phyloP scores from a whole-genome alignment of 2,797 vertebrate species.

The Poecilia wingei region DNA sequence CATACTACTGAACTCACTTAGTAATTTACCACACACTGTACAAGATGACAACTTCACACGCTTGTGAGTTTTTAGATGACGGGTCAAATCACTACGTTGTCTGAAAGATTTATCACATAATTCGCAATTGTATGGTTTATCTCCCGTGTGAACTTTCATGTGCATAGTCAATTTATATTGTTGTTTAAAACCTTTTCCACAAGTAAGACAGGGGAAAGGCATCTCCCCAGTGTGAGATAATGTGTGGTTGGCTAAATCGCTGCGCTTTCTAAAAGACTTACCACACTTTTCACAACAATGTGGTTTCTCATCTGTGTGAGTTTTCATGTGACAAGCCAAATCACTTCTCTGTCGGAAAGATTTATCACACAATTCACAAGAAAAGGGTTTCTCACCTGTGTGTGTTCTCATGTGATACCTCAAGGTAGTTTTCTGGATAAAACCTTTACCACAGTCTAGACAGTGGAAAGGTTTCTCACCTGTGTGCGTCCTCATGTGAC shows the following conservation, averaged over 20 bases:
- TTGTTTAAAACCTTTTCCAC: constrained; percentile 1
- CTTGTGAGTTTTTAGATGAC: constrained; percentile 3
- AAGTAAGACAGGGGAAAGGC: not conserved
- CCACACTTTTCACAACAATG: constrained; percentile 3
- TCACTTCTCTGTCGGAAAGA: not conserved
- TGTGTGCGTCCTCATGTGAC: not conserved
- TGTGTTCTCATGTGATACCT: not conserved
- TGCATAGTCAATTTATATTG: constrained; percentile 1
- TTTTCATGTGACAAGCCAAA: not conserved
- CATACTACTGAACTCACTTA: not conserved
- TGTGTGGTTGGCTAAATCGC: not conserved
- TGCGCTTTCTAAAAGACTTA: not conserved
- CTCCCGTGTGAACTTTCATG: not conserved
- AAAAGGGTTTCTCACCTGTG: not conserved
- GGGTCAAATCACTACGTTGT: not conserved
- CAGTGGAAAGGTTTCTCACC: not conserved
- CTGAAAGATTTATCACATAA: not conserved
- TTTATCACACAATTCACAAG: constrained; percentile 1
- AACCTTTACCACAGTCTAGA: not conserved
- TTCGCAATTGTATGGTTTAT: not conserved
- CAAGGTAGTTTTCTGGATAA: not conserved
- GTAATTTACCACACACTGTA: not conserved
- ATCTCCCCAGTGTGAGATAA: constrained; percentile 4
- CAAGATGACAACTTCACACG: not conserved
- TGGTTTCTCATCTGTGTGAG: not conserved